Evolutionary conservation across 2,797 vertebrate genomes (phyloP).

Genomic region (Heterohyrax brucei): DNA sequence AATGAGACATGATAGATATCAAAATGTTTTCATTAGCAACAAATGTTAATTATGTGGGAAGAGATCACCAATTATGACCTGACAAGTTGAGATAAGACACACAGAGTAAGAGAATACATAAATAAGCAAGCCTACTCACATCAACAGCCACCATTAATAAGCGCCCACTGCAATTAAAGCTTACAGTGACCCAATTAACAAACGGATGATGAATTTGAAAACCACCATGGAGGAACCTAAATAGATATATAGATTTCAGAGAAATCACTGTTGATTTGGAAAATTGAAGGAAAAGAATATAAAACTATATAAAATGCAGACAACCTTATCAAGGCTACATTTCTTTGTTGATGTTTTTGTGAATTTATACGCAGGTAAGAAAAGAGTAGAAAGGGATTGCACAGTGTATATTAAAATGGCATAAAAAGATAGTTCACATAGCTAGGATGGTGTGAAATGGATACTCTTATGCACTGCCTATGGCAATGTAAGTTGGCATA

Average conservation of each 20-base stretch:
- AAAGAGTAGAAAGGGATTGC: neutral
- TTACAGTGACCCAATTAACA: neutral
- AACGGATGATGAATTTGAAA: neutral
- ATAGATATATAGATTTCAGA: neutral
- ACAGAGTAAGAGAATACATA: neutral
- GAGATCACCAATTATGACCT: neutral
- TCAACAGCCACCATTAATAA: neutral
- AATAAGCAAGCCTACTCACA: neutral
- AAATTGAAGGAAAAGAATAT: neutral
- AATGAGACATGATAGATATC: neutral
- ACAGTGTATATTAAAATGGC: neutral
- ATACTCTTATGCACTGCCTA: neutral
- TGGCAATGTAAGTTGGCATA: neutral
- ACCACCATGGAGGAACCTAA: neutral
- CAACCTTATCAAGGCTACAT: neutral
- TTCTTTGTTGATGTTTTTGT: neutral
- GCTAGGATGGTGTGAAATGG: neutral
- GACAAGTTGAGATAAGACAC: neutral
- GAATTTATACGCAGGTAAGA: neutral
- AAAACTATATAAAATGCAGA: neutral
- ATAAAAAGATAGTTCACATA: neutral
- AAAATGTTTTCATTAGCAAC: constrained; percentile 52
- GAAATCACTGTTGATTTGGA: neutral
- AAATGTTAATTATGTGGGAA: constrained; percentile 31
- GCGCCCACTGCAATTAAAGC: neutral